A percentile compares a stretch with the other conserved stretches of the same genome.
Conservation (phyloP, 2,888 invertebrate genomes). For the Amphiduros pacificus region DNA sequence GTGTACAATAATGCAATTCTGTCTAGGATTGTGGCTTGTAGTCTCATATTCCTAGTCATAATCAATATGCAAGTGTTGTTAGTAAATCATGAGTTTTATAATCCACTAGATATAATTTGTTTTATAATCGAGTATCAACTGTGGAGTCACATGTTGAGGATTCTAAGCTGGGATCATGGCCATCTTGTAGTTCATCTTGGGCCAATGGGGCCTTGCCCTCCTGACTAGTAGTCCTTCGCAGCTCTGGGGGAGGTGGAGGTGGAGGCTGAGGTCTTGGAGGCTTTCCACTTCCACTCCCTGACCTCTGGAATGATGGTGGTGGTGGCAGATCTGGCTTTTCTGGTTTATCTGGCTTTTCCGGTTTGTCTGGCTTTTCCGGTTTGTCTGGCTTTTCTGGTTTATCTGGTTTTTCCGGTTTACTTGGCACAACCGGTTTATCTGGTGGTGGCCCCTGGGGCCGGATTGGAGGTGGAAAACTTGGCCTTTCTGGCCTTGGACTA, state of each 20-base stretch:
- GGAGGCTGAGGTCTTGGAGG: slow-evolving; percentile 15
- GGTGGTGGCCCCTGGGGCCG: neutral
- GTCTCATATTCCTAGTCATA: no score
- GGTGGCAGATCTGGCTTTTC: neutral
- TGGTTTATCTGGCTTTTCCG: neutral
- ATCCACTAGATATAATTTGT: no score
- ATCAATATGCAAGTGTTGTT: no score
- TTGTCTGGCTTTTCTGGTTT: slow-evolving; percentile 17
- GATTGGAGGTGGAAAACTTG: slow-evolving; percentile 1
- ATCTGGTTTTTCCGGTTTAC: slow-evolving; percentile 1
- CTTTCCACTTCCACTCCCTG: neutral
- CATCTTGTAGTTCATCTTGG: slow-evolving; percentile 1
- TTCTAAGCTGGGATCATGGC: neutral
- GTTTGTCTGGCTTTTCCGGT: slow-evolving; percentile 3
- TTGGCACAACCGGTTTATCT: neutral
- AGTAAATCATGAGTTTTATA: no score
- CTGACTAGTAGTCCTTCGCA: neutral
- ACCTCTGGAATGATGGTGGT: slow-evolving; percentile 1
- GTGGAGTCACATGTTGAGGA: neutral
- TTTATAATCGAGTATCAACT: neutral
- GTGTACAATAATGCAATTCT: no score
- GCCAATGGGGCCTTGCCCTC: slow-evolving; percentile 6
- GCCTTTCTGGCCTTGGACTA: slow-evolving; percentile 10
- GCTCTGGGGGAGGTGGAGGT: slow-evolving; percentile 14
- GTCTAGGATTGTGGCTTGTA: no score